These are phyloP conservation scores for Lateolabrax maculatus DNA, from an alignment of 2,797 vertebrate species.

Conservation along the genomic window DNA sequence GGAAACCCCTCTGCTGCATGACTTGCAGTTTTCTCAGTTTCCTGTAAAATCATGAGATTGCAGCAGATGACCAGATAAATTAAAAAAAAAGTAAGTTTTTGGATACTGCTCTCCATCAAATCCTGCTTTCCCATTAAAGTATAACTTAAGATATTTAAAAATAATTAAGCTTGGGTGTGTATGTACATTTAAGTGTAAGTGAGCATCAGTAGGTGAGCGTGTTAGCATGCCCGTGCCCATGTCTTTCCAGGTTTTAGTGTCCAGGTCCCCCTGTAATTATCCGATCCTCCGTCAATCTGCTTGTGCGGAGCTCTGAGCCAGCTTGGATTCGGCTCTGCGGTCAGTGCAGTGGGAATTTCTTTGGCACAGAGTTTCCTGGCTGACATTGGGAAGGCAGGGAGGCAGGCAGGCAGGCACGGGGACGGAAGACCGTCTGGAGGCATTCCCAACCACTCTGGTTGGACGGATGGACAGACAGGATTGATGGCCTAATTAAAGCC, in stretches of 20 bases:
- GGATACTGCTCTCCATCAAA: background rate
- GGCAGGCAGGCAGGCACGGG: constrained; percentile 54
- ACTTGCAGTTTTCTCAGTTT: constrained; percentile 55
- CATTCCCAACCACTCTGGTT: constrained; percentile 60
- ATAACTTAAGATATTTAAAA: background rate
- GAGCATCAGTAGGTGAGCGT: constrained; percentile 18
- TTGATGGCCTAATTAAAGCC: constrained; percentile 56
- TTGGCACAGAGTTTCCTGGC: constrained; percentile 64
- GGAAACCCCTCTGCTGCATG: constrained; percentile 35
- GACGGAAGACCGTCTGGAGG: constrained; percentile 47
- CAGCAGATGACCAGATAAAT: background rate
- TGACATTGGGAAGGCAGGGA: constrained; percentile 58
- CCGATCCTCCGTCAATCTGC: constrained; percentile 40
- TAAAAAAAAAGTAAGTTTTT: background rate
- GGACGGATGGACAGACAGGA: constrained; percentile 39
- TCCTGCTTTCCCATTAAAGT: background rate
- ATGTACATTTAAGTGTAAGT: background rate
- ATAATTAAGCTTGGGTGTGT: constrained; percentile 5
- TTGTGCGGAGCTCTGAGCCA: constrained; percentile 39
- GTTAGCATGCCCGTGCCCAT: constrained; percentile 17
- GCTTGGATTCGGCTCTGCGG: constrained; percentile 50
- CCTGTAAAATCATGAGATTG: background rate
- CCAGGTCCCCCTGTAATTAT: constrained; percentile 66
- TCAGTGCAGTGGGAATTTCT: constrained; percentile 63
- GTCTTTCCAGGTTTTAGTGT: constrained; percentile 30